Percentiles rank a stretch among this genome's conserved stretches.
Conservation (phyloP, 2,797 vertebrate genomes). For the Crax fasciolata region DNA sequence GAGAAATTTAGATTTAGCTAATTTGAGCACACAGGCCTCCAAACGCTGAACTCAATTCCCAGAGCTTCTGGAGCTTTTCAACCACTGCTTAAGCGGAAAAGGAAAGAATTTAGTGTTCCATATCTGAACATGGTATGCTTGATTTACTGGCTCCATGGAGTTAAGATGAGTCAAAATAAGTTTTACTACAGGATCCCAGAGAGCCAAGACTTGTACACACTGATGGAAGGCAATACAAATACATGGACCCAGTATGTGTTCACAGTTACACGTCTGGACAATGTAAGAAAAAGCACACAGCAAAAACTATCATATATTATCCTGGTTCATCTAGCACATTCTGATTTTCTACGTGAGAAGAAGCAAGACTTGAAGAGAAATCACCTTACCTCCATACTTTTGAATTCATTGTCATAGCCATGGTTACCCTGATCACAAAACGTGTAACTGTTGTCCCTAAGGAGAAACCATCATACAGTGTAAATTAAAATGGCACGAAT, state of each 20-base stretch:
- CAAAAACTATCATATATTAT: not conserved
- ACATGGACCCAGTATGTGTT: not conserved
- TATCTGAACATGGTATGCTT: not conserved
- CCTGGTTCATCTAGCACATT: not conserved
- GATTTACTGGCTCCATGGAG: not conserved
- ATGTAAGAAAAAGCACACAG: not conserved
- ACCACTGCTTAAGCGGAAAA: not conserved
- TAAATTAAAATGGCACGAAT: constrained; percentile 1
- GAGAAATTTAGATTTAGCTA: not conserved
- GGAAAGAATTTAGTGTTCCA: not conserved
- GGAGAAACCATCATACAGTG: constrained; percentile 27
- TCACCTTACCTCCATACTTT: constrained; percentile 93
- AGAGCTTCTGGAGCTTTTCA: not conserved
- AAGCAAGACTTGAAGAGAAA: not conserved
- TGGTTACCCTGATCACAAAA: constrained; percentile 90
- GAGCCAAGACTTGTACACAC: not conserved
- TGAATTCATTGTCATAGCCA: constrained; percentile 93
- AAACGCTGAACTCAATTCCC: not conserved
- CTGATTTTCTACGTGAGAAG: not conserved
- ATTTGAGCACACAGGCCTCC: not conserved
- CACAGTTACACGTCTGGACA: not conserved
- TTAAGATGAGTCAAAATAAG: not conserved
- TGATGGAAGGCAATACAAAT: fast-evolving
- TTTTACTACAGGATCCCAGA: not conserved
- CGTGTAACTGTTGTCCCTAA: constrained; percentile 50